These are phyloP conservation scores for Coronaproctus castanopsis DNA, from an alignment of 2,888 invertebrate species.

Conservation along the genomic window DNA sequence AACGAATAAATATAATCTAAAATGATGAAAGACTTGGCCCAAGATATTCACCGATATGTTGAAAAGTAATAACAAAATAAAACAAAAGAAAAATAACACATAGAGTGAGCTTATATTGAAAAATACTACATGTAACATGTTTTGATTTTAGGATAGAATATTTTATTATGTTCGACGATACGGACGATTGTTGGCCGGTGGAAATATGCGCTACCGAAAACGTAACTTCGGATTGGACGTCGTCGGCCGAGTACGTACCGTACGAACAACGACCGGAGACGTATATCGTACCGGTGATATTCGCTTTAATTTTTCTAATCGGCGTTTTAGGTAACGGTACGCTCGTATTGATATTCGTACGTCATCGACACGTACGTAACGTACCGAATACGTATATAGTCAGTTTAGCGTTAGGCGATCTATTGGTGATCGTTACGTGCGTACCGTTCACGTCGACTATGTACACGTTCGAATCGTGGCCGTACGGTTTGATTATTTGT, in stretches of 20 bases:
- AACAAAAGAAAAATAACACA: no score
- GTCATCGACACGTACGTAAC: constrained; percentile 61
- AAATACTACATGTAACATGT: no score
- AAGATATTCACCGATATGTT: no score
- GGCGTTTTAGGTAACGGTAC: constrained; percentile 69
- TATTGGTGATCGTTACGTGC: constrained; percentile 60
- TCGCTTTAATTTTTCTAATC: constrained; percentile 58
- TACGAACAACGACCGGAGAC: constrained; percentile 39
- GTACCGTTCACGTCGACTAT: constrained; percentile 67
- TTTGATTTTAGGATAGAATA: no score
- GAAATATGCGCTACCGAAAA: no score
- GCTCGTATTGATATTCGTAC: constrained; percentile 53
- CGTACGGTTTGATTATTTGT: constrained; percentile 29
- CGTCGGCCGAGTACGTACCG: constrained; percentile 29
- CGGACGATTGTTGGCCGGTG: no score
- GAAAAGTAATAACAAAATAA: no score
- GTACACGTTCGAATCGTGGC: constrained; percentile 23
- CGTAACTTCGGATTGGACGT: constrained; percentile 35
- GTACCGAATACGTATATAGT: constrained; percentile 72
- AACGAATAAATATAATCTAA: no score
- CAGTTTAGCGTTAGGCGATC: constrained; percentile 62
- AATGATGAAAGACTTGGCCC: no score
- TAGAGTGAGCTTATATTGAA: no score
- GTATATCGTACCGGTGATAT: constrained; percentile 59
- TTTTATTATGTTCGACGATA: no score